Conservation (phyloP, 2,797 vertebrate genomes). For the Steatocranus sp. region DNA sequence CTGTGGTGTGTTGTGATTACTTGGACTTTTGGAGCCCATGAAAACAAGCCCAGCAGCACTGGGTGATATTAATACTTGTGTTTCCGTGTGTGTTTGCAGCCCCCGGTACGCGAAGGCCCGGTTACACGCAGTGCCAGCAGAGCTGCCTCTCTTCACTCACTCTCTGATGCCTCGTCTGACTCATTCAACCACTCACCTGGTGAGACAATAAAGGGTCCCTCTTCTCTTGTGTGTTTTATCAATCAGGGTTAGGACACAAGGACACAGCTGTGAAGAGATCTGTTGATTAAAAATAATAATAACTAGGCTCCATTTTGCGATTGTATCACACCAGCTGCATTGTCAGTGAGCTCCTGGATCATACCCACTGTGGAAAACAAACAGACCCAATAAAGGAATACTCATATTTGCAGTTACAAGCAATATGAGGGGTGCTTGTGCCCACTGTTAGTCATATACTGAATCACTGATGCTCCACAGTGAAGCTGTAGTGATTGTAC, state of each 20-base stretch:
- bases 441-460: not conserved
- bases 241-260: not conserved
- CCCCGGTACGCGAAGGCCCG: conserved; percentile 77
- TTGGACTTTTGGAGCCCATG: not conserved
- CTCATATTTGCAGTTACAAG: not conserved
- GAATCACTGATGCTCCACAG: not conserved
- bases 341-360: not conserved
- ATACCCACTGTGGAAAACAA: not conserved
- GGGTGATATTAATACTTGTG: not conserved
- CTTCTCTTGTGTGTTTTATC: not conserved
- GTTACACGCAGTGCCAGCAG: conserved; percentile 65
- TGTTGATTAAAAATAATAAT: not conserved
- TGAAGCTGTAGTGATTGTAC: not conserved
- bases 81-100: conserved; percentile 70
- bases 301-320: not conserved
- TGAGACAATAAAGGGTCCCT: conserved; percentile 27
- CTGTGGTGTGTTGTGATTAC: not conserved
- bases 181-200: conserved; percentile 80
- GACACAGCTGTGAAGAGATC: not conserved
- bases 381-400: not conserved
- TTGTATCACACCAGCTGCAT: not conserved
- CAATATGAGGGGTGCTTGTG: not conserved
- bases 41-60: not conserved
- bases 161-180: conserved; percentile 83
- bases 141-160: conserved; percentile 77